Percentiles rank a stretch among this genome's conserved stretches.
These are phyloP conservation scores for Luidia sarsii DNA, from an alignment of 53 echinoderm and acorn worm species.

Conservation along the genomic window DNA sequence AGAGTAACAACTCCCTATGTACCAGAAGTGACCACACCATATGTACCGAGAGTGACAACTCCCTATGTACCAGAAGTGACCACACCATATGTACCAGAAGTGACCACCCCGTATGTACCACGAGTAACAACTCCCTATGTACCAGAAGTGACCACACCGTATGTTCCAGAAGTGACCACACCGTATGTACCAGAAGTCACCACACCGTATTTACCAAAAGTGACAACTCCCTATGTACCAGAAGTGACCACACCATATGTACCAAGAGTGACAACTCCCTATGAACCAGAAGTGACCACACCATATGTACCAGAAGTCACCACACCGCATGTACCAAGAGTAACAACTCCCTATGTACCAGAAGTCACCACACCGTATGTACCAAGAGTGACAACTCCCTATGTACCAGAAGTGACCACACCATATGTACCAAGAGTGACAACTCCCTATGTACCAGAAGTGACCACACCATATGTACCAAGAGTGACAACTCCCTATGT, in stretches of 20 bases:
- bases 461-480: background rate
- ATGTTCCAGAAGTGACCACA: too few relatives aligned
- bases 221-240: too few relatives aligned
- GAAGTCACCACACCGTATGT: background rate
- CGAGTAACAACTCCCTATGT: background rate
- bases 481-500: background rate
- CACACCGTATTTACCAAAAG: background rate
- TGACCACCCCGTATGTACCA: too few relatives aligned
- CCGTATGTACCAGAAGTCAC: background rate
- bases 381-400: slow-evolving; percentile 1
- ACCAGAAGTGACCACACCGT: background rate
- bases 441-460: background rate
- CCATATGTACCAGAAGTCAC: too few relatives aligned
- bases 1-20: background rate
- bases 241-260: background rate
- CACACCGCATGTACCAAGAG: background rate
- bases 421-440: slow-evolving; percentile 12
- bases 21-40: background rate
- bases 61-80: too few relatives aligned
- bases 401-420: slow-evolving; percentile 5
- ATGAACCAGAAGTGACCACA: too few relatives aligned
- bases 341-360: background rate
- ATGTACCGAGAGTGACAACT: background rate
- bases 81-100: too few relatives aligned
- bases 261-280: background rate